Evolutionary conservation across 2,797 vertebrate genomes (phyloP).

Genomic region (Saxicola maurus): DNA sequence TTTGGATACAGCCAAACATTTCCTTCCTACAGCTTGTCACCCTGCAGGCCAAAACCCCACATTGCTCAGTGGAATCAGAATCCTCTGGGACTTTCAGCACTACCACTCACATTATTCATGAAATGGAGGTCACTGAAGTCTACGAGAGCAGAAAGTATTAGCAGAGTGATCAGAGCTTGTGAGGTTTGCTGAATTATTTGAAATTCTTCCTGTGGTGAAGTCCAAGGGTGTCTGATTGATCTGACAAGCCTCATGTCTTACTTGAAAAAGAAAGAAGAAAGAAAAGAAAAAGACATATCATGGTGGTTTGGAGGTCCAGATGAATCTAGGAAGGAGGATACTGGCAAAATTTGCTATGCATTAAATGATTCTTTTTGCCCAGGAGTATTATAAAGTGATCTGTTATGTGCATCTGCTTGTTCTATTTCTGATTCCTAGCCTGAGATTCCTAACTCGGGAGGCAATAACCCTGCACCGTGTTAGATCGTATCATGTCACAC

Average conservation of each 20-base stretch:
- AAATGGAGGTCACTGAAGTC: background rate
- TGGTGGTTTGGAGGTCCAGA: background rate
- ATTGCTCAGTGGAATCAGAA: background rate
- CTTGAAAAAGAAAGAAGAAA: background rate
- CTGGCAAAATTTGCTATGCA: background rate
- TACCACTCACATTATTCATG: background rate
- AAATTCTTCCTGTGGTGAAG: background rate
- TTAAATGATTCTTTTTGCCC: slow-evolving; percentile 11
- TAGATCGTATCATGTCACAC: slow-evolving; percentile 35
- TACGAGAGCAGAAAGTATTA: background rate
- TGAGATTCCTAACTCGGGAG: slow-evolving; percentile 19
- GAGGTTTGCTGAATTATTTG: background rate
- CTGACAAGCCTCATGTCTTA: background rate
- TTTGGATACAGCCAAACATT: background rate
- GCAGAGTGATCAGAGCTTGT: background rate
- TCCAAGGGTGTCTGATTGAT: background rate
- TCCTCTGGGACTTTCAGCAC: background rate
- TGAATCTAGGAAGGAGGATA: background rate
- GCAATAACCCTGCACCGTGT: slow-evolving; percentile 18
- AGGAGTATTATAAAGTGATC: slow-evolving; percentile 24
- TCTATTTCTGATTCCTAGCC: slow-evolving; percentile 40
- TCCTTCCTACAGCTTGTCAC: background rate
- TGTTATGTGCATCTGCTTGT: slow-evolving; percentile 26
- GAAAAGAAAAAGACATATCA: background rate
- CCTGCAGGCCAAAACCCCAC: background rate